Base-by-base conservation (phyloP, 2,113 vertebrate genomes). In the Melanocharis versteri region DNA sequence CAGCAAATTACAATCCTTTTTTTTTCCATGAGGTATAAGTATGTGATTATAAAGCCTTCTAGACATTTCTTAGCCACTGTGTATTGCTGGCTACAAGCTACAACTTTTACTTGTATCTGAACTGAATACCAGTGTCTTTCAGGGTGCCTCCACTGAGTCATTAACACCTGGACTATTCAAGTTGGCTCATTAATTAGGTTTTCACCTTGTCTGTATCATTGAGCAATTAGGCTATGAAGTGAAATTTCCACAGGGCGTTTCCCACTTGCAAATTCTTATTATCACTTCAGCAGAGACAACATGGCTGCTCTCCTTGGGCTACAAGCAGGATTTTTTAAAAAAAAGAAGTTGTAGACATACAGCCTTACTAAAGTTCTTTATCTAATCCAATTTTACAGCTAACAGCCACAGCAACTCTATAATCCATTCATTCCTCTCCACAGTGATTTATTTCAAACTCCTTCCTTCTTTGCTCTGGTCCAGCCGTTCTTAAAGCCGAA, bases 381-480 rank as follows among this genome's bases (percentile, higher is more conserved):
- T 87, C 66, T 96, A 94, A 95, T 91, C 89, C 78, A 93, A 16
- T 96, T 96, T 89, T 89, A 91, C 56, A 93, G 90, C 72, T 89
- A 75, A 39, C 62, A 90, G 79, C 66, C 42, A 56, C 69, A 30
- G 70, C 53, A 31, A 6, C 60, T 85, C n/a, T 35, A 15, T 78
- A 83, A 80, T 82, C 81, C 53, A 53, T 85, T 76, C 50, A 89
- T 61, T 87, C 53, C 33, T 15, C 50, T 85, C 61, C 58, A 75
- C n/a, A 64, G 31, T 3, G 47, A 87, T 33, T 90, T 89, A 39
- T 83, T 91, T 90, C 11, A 35, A 80, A 62, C 48, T 64, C 60
- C 27, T 82, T 76, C 89, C 35, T 75, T 76, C 71, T 80, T 87
- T 79, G 42, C 56, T 75, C 69, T 82, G 69, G 45, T 45, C 58